phyloP scores from a whole-genome alignment of 1,140 invertebrate genomes.

The Brachionus rotundiformis region DNA sequence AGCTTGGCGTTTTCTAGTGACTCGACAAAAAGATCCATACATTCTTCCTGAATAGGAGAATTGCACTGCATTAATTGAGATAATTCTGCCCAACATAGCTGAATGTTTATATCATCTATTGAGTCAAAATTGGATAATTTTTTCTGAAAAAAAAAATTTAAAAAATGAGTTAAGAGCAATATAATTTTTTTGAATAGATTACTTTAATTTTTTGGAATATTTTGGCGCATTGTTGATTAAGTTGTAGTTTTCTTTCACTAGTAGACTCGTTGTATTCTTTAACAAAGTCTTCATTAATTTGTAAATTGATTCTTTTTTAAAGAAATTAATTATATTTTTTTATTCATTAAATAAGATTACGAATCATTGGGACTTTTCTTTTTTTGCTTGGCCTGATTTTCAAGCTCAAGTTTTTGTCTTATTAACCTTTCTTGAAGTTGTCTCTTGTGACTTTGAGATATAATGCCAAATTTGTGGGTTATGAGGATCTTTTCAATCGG shows the following conservation, averaged over 20 bases:
- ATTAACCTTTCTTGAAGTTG: slow-evolving; percentile 62
- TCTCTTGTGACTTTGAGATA: slow-evolving; percentile 62
- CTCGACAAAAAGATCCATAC: slow-evolving; percentile 10
- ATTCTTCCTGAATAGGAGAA: slow-evolving; percentile 62
- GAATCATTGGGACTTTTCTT: slow-evolving; percentile 29
- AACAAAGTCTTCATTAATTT: slow-evolving; percentile 63
- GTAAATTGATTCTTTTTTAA: slow-evolving; percentile 59
- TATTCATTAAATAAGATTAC: slow-evolving; percentile 17
- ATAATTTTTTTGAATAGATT: no score
- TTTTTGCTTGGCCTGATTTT: background rate
- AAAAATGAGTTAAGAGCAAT: no score
- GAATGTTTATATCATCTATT: slow-evolving; percentile 58
- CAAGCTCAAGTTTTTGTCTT: slow-evolving; percentile 57
- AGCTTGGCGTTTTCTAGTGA: slow-evolving; percentile 61
- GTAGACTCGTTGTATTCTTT: slow-evolving; percentile 59
- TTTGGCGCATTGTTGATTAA: slow-evolving; percentile 59
- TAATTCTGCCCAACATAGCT: slow-evolving; percentile 63
- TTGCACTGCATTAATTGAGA: slow-evolving; percentile 63
- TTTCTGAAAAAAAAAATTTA: background rate
- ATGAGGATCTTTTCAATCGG: slow-evolving; percentile 62
- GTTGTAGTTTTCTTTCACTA: slow-evolving; percentile 57
- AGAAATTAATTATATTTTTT: background rate
- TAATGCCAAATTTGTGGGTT: slow-evolving; percentile 65
- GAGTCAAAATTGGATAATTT: background rate
- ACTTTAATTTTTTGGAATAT: slow-evolving; percentile 63